Conservation (phyloP, 1,140 invertebrate species). For the Drosophila malerkotliana region DNA sequence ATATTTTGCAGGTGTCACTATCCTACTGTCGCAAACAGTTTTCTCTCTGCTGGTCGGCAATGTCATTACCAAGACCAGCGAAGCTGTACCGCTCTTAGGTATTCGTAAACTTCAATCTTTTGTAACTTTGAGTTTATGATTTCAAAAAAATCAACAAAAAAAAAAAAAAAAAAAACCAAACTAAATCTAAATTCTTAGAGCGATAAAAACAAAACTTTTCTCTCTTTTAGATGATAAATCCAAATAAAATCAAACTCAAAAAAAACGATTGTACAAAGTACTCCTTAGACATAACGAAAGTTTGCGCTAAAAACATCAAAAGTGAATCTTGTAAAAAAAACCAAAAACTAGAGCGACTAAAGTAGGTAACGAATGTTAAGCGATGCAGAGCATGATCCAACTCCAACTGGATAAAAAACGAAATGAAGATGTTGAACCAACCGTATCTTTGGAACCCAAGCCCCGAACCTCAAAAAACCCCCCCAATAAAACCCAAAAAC, state of each 20-base stretch:
- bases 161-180: constrained; percentile 44
- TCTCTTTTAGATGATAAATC: constrained; percentile 75
- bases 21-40: constrained; percentile 99
- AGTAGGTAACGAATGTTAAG: constrained; percentile 68
- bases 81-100: constrained; percentile 99
- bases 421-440: constrained; percentile 38
- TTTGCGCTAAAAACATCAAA: constrained; percentile 42
- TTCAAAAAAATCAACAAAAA: constrained; percentile 40
- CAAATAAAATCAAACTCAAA: constrained; percentile 38
- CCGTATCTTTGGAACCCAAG: constrained; percentile 42
- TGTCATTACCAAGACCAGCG: constrained; percentile 98
- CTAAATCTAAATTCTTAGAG: constrained; percentile 49
- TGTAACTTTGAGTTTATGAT: constrained; percentile 60
- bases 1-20: constrained; percentile 95
- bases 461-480: constrained; percentile 19
- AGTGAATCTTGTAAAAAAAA: constrained; percentile 73
- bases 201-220: constrained; percentile 51
- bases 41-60: constrained; percentile 98
- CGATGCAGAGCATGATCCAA: constrained; percentile 66
- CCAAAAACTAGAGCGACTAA: constrained; percentile 63
- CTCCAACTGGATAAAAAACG: constrained; percentile 51
- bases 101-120: constrained; percentile 52
- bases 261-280: constrained; percentile 69
- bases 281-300: constrained; percentile 50
- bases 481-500: constrained; percentile 15